Evolutionary conservation across 2,888 invertebrate species (phyloP), one percentile per base, ranked within the genome.

Genomic region (Trilocha varians): DNA sequence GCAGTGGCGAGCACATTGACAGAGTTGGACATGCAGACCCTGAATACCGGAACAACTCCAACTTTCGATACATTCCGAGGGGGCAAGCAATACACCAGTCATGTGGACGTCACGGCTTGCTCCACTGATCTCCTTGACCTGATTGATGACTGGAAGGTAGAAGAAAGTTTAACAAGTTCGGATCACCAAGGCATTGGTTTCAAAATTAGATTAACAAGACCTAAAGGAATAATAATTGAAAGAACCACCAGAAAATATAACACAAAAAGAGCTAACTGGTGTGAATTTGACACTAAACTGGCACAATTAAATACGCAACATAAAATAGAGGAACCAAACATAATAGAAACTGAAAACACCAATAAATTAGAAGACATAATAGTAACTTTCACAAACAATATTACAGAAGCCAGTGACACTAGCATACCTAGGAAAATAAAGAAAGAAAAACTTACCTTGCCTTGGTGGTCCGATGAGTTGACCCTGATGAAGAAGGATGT

Each of bases 101-200:
- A n/a, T n/a, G n/a, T n/a, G n/a, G n/a, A n/a, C 16, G 35, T 54
- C 1, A 54, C 52, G 4, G 46, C 35, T 0, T 50, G 46, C 40
- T 39, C 47, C 1, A 3, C 5, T 15, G 32, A 39, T 5, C 8
- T 49, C 11, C 32, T 48, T 15, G 15, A 17, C 8, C 3, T 13
- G 6, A 18, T 43, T 0, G 38, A 39, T 3, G 16, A 40, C 13
- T 50, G 48, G 50, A 17, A 48, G 46, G 13, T n/a, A n/a, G n/a
- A n/a, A n/a, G n/a, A n/a, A n/a, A n/a, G n/a, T n/a, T n/a, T n/a
- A n/a, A n/a, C n/a, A n/a, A n/a, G n/a, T n/a, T n/a, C n/a, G n/a
- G n/a, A n/a, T n/a, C n/a, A n/a, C n/a, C n/a, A n/a, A n/a, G 39
- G 34, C 4, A 47, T 49, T 3, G 13, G 15, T 0, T 38, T 49